Percentiles rank a stretch among this genome's conserved stretches.
phyloP scores from a whole-genome alignment of 2,113 vertebrate species.

The Eublepharis macularius region DNA sequence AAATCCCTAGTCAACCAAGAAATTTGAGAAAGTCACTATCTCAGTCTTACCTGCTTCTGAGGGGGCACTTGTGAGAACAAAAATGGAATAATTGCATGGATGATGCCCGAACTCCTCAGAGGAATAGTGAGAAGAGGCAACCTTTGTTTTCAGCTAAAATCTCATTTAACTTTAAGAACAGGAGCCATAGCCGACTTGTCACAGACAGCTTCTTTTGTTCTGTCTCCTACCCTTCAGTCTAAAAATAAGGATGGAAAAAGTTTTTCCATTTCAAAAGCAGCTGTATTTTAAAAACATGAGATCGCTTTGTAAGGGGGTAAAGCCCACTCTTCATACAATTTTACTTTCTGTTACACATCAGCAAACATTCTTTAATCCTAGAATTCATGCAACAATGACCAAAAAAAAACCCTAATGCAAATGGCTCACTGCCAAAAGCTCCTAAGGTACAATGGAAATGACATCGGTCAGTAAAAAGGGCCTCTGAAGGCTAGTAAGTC shows the following conservation, averaged over 20 bases:
- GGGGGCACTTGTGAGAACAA: not conserved
- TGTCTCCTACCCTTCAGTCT: not conserved
- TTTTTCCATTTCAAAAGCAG: conserved; percentile 12
- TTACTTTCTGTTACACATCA: conserved; percentile 41
- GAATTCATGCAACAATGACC: conserved; percentile 48
- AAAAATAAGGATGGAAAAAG: not conserved
- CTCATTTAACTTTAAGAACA: not conserved
- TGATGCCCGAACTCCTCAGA: not conserved
- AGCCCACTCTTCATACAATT: conserved; percentile 22
- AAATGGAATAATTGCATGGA: not conserved
- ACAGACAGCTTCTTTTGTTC: not conserved
- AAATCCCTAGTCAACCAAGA: not conserved
- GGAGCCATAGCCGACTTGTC: not conserved
- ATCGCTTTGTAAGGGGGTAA: conserved; percentile 36
- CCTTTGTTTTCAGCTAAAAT: not conserved
- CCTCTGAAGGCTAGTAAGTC: conserved; percentile 41
- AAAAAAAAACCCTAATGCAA: not conserved
- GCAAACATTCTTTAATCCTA: conserved; percentile 43
- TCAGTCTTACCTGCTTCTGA: not conserved
- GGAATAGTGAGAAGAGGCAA: no score
- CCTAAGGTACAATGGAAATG: conserved; percentile 57
- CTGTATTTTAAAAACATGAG: conserved; percentile 31
- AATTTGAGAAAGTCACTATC: not conserved
- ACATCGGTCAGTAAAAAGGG: conserved; percentile 51
- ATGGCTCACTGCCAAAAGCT: conserved; percentile 39